Base-by-base conservation (phyloP, 2,797 vertebrate genomes). In the Melanitta fusca region DNA sequence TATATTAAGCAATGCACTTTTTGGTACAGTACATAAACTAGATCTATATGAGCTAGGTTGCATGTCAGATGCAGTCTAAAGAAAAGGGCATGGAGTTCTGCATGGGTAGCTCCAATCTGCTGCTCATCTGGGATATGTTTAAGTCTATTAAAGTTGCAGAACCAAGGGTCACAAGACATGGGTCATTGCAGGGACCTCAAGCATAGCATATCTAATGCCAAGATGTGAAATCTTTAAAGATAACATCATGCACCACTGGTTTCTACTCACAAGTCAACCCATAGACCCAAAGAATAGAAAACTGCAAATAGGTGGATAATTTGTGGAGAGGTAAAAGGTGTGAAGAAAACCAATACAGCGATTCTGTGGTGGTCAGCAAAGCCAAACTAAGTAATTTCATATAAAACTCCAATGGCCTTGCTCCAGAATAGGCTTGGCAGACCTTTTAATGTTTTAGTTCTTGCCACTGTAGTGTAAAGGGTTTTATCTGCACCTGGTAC, bases 331-430 rank as follows among this genome's bases (percentile, higher is more conserved):
- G 49, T 88, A 89, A 88, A 87, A 80, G 13, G 13, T 69, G 61
- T 80, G 62, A 30, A 54, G 89, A 78, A 95, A 94, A 93, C 91
- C 45, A 66, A 80, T 82, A 77, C 21, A 78, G 2, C 27, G 78
- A 11, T 71, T 79, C 39, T 90, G 13, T 7, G 1, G 16, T 32
- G 74, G 21, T 30, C 73, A 91, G 70, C n/a, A 93, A 96, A 94
- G 74, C 21, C 36, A 84, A 6, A 25, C 39, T 72, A 34, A 70
- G 11, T 54, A 4, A 66, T 91, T 91, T 93, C 3, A 80, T 28
- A 58, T 5, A 91, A 84, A 91, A 81, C 13, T 84, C 41, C 32
- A 87, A 28, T 8, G 73, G 6, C 11, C 25, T 27, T 60, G n/a
- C 30, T 64, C 38, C 38, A 70, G 39, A 58, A 65, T 62, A 93